Percentiles rank a stretch among this genome's conserved stretches.
Evolutionary conservation across 2,797 vertebrate genomes (phyloP).

Genomic region (Fistularia commersonii): DNA sequence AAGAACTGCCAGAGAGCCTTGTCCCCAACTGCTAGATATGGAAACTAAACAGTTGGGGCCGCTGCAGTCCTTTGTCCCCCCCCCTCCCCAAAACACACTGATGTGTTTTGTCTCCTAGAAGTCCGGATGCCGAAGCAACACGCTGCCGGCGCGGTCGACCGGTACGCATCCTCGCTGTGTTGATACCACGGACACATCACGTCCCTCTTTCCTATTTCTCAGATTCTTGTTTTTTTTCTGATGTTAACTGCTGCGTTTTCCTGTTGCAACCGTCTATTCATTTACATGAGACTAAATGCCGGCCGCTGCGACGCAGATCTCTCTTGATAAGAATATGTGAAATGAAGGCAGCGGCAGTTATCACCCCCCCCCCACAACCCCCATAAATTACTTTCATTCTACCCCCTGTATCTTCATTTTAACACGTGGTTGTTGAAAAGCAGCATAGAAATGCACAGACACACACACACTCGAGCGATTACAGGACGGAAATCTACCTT

Average conservation of each 20-base stretch:
- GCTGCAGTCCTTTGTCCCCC: constrained; percentile 43
- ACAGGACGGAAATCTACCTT: constrained; percentile 36
- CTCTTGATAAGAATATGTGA: constrained; percentile 18
- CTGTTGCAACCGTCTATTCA: constrained; percentile 13
- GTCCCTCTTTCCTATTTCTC: constrained; percentile 6
- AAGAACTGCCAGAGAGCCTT: constrained; percentile 41
- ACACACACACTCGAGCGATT: constrained; percentile 16
- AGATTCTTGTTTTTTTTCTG: constrained; percentile 20
- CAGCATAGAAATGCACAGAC: constrained; percentile 1
- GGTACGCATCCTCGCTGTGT: constrained; percentile 43
- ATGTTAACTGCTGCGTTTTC: constrained; percentile 16
- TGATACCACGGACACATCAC: constrained; percentile 37
- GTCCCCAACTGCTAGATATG: constrained; percentile 55
- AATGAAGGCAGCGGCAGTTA: constrained; percentile 25
- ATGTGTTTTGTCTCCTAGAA: constrained; percentile 40
- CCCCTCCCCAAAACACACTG: constrained; percentile 27
- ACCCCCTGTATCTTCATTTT: background rate
- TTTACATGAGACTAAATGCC: constrained; percentile 16
- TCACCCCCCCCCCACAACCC: constrained; percentile 8
- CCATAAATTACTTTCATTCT: constrained; percentile 9
- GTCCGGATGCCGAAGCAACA: constrained; percentile 38
- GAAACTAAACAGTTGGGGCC: constrained; percentile 59
- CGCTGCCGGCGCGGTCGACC: constrained; percentile 47
- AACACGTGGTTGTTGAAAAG: background rate
- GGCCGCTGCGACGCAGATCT: constrained; percentile 8